Evolutionary conservation across 1,140 invertebrate genomes (phyloP), one percentile per base, ranked within the genome.

Genomic region (Archivesica marissinica): DNA sequence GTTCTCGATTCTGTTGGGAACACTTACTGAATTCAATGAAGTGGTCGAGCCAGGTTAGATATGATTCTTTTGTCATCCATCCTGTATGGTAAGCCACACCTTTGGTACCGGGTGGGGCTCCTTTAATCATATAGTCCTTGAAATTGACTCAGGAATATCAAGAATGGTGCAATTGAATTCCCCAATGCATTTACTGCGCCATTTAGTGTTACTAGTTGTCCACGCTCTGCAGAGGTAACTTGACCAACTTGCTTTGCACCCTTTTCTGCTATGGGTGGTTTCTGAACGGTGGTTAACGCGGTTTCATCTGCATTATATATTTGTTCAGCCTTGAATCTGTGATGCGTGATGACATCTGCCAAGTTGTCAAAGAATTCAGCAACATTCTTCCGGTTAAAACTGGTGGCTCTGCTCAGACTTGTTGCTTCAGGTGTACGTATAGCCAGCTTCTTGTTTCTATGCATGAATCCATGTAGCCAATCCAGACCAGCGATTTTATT

Each of bases 241-340:
- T 89, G 52, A 41, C 93, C 94, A 2, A 95, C 91, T 91, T 95
- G 93, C 80, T 92, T 93, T 39, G 85, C 74, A 50, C 94, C 94
- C 90, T 88, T 91, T 72, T 77, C 87, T 59, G 93, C 91, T 28
- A 95, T 82, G 74, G 95, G 89, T 30, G 92, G 91, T 86, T 93
- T 94, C 35, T 94, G 91, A 1, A 95, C 94, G 13, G 94, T 95
- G 35, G 92, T 93, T 47, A 94, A 86, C 17, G 94, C 94, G 7
- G 94, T 95, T 88, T 95, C 95, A 89, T 95, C 94, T 17, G 94
- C 87, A 87, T 95, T 95, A 64, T 90, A 95, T 30, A 95, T 94
- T 6, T 87, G 82, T 13, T 61, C 23, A n/a, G 90, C 74, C 66
- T 66, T 59, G 75, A 92, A 92, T 25, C 87, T 83, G 76, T 93